Base-by-base conservation (phyloP, 2,113 vertebrate species). In the Xyliphius kryptos region DNA sequence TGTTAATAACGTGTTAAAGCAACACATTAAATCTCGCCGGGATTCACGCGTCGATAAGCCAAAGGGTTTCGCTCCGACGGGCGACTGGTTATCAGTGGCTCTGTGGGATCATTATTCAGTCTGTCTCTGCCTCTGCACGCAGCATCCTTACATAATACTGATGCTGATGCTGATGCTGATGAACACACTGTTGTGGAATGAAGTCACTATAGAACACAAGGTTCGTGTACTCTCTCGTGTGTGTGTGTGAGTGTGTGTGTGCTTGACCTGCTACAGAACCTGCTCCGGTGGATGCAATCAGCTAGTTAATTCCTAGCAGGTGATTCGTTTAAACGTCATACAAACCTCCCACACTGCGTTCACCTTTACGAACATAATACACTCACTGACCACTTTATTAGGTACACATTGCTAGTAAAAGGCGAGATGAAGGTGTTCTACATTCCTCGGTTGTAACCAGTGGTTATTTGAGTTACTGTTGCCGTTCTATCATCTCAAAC, bases 1-100 rank as follows among this genome's bases (percentile, higher is more conserved):
- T n/a, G n/a, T n/a, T n/a, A n/a, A n/a, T n/a, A 49, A 66, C n/a
- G 12, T 57, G 63, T 41, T 66, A 48, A 66, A 41, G 44, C 36
- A 21, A 40, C 43, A 50, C 54, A 16, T 57, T 52, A 58, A 21
- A 17, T 38, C 41, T 14, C 55, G 49, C 54, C 52, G 32, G 4
- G 54, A 53, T 44, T 63, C 22, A 43, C 37, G 26, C 62, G 15
- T 26, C 32, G 26, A 40, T 58, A 48, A 69, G 48, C 55, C 17
- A 19, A n/a, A n/a, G n/a, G 5, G 5, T 19, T 53, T 19, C 21
- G 32, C 38, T 63, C 26, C 2, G 52, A 44, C 43, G 55, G 61
- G 55, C 63, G 67, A 36, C 41, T 21, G 55, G 43, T 38, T 3
- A 8, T 48, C 56, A 17, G 48, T n/a, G 40, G 36, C 61, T 61